phyloP scores from a whole-genome alignment of 2,888 invertebrate species.

The Halictus quadricinctus region DNA sequence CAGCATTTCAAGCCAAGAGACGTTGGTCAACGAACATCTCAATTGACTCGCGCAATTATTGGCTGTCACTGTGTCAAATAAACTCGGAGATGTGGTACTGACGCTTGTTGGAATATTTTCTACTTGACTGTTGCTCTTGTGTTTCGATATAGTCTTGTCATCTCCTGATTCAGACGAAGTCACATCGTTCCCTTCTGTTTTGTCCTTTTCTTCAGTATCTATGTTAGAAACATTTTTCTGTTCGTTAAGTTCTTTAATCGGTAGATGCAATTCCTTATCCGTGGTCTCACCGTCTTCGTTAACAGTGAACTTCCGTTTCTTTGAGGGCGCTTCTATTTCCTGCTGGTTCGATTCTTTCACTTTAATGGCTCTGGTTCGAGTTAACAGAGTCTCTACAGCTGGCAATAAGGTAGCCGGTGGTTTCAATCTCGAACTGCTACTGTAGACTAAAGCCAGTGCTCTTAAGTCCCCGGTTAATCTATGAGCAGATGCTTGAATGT shows the following conservation, averaged over 20 bases:
- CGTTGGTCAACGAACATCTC: conserved; percentile 76
- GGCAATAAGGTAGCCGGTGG: conserved; percentile 77
- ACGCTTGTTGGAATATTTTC: conserved; percentile 67
- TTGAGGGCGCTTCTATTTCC: conserved; percentile 78
- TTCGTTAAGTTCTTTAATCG: conserved; percentile 64
- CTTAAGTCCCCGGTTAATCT: conserved; percentile 85
- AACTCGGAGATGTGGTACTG: conserved; percentile 66
- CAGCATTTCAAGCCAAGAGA: conserved; percentile 81
- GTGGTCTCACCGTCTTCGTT: conserved; percentile 66
- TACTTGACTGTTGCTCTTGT: conserved; percentile 56
- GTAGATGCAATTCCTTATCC: conserved; percentile 65
- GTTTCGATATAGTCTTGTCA: conserved; percentile 62
- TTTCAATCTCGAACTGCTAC: conserved; percentile 80
- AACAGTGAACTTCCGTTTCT: conserved; percentile 78
- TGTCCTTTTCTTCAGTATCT: conserved; percentile 72
- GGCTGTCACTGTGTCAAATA: conserved; percentile 71
- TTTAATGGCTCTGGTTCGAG: conserved; percentile 74
- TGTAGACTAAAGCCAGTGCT: conserved; percentile 85
- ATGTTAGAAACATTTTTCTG: conserved; percentile 61
- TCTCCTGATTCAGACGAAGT: conserved; percentile 64
- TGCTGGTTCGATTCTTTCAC: conserved; percentile 74
- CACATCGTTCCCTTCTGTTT: conserved; percentile 56
- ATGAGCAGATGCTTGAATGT: conserved; percentile 83
- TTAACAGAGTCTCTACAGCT: conserved; percentile 78
- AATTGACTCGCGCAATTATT: conserved; percentile 76